Evolutionary conservation across 2,113 vertebrate genomes (phyloP).

Genomic region (Zingel zingel): DNA sequence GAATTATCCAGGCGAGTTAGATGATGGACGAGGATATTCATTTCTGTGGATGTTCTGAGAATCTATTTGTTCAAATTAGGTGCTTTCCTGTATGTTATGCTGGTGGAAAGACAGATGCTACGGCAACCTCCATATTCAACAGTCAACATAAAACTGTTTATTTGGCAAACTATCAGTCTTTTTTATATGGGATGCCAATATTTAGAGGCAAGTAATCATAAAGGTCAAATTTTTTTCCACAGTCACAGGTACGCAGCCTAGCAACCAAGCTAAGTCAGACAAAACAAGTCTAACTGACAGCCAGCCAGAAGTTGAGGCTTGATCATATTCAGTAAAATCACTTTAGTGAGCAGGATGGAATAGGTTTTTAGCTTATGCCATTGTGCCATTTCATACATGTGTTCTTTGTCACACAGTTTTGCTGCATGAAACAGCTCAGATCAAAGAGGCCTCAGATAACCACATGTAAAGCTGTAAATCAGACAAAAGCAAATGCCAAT

Average conservation of each 20-base stretch:
- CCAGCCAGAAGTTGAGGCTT: conserved; percentile 16
- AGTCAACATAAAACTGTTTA: neutral
- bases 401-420: conserved; percentile 31
- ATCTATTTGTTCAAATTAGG: neutral
- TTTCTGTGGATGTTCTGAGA: conserved; percentile 8
- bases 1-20: conserved; percentile 37
- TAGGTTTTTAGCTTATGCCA: conserved; percentile 10
- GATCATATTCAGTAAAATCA: conserved; percentile 17
- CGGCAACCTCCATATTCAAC: neutral
- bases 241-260: conserved; percentile 8
- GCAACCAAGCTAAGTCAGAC: conserved; percentile 7
- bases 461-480: conserved; percentile 49
- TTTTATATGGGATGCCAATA: neutral
- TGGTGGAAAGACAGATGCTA: neutral
- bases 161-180: conserved; percentile 8
- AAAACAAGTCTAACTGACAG: conserved; percentile 12
- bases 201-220: conserved; percentile 5
- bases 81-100: neutral
- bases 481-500: conserved; percentile 41
- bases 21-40: conserved; percentile 32
- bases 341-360: conserved; percentile 18
- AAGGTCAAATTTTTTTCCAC: neutral
- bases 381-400: conserved; percentile 5
- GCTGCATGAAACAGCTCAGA: conserved; percentile 22
- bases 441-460: conserved; percentile 52